Evolutionary conservation across 2,797 vertebrate genomes (phyloP).

Genomic region (Spinibarbus caldwelli): DNA sequence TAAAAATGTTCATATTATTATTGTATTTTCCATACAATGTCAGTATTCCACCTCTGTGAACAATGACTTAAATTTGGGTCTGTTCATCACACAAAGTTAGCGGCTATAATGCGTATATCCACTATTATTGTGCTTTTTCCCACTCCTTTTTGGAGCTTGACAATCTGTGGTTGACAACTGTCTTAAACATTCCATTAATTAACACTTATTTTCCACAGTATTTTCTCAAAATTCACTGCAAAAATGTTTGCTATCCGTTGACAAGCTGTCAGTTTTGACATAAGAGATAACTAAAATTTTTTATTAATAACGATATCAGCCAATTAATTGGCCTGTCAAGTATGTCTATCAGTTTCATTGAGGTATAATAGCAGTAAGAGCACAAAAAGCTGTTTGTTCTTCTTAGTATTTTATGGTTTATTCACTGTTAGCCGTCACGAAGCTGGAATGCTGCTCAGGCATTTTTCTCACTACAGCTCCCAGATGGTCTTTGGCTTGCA

Average conservation of each 20-base stretch:
- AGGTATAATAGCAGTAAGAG: conserved; percentile 20
- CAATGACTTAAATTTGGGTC: not conserved
- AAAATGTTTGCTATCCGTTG: not conserved
- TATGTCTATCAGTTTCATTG: not conserved
- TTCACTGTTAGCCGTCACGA: conserved; percentile 53
- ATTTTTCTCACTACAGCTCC: conserved; percentile 46
- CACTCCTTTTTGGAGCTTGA: not conserved
- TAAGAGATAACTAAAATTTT: not conserved
- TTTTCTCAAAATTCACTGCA: not conserved
- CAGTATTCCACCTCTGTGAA: not conserved
- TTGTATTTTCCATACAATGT: not conserved
- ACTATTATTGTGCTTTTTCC: not conserved
- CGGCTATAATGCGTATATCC: not conserved
- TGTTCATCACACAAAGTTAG: not conserved
- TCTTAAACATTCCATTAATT: not conserved
- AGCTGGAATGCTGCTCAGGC: conserved; percentile 51
- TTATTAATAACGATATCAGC: not conserved
- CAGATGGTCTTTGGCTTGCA: conserved; percentile 43
- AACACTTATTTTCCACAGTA: not conserved
- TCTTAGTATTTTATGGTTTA: conserved; percentile 31
- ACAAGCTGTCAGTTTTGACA: not conserved
- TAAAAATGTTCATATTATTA: not conserved
- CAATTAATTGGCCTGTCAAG: not conserved
- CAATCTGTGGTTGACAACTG: not conserved
- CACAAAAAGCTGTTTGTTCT: conserved; percentile 30